A percentile compares a stretch with the other conserved stretches of the same genome.
Evolutionary conservation across 2,888 invertebrate genomes (phyloP).

Genomic region (Chrysomela aeneicollis): DNA sequence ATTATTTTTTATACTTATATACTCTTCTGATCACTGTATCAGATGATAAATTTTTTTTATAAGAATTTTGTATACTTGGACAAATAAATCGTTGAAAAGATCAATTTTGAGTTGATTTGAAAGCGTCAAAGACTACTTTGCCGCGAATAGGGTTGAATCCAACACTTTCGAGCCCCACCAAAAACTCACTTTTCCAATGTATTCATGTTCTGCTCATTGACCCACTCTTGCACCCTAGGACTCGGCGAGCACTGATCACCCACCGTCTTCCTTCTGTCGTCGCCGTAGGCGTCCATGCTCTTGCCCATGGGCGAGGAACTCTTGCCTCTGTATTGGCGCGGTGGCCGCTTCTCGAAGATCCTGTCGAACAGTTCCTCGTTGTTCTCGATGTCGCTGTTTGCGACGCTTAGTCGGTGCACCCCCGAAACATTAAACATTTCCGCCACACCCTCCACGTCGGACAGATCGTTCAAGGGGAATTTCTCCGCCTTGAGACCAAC

Average conservation of each 20-base stretch:
- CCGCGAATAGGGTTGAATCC: too few species aligned
- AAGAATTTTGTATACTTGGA: too few species aligned
- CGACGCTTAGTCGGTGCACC: constrained; percentile 28
- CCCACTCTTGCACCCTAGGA: constrained; percentile 43
- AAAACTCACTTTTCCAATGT: constrained; percentile 15
- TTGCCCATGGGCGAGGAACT: constrained; percentile 35
- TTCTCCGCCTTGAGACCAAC: too few species aligned
- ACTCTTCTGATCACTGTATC: too few species aligned
- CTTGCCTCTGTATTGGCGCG: constrained; percentile 38
- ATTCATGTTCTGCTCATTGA: constrained; percentile 39
- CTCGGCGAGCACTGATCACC: constrained; percentile 24
- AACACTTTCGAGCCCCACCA: too few species aligned
- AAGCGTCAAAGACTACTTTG: too few species aligned
- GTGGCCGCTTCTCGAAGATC: constrained; percentile 36
- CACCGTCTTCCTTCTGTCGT: constrained; percentile 34
- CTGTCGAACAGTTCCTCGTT: constrained; percentile 43
- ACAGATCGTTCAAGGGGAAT: constrained; percentile 40
- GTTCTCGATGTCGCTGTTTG: constrained; percentile 41
- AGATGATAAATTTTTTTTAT: too few species aligned
- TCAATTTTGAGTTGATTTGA: too few species aligned
- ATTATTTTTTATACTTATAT: too few species aligned
- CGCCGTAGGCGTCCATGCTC: constrained; percentile 11
- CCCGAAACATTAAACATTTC: constrained; percentile 42
- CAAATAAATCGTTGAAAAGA: too few species aligned
- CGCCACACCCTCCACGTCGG: constrained; percentile 46